Evolutionary conservation across 1,140 invertebrate species (phyloP), one percentile per base, ranked within the genome.

Genomic region (Achroia grisella): DNA sequence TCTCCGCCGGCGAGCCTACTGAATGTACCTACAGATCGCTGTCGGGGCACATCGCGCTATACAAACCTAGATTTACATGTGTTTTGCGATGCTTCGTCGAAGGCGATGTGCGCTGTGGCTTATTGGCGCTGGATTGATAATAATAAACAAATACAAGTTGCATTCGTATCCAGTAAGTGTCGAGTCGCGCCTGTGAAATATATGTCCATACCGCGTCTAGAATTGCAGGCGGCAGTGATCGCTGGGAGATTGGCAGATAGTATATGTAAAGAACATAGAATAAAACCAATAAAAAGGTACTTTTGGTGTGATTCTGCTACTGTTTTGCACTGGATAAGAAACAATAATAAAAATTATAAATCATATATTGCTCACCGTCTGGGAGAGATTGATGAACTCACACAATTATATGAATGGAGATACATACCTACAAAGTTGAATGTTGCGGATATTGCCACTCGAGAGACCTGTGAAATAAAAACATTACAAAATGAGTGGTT

Each of bases 261-360:
- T 4, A 46, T 60, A 1, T 9, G 1, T 4, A 40, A 44, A 6
- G 52, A 49, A 23, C 56, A 60, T 41, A 31, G 17, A 14, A 1
- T 53, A 8, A 35, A 4, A 13, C 10, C 35, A 8, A 10, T 6
- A 11, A 10, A 31, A 10, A 33, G 51, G 12, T 31, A 28, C 36
- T 56, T 64, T 44, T 71, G 67, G 71, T 60, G 57, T 32, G 62
- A 73, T 27, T 69, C 62, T 1, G 54, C 43, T 14, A 71, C 56
- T 1, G 66, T 72, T n/a, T 34, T 73, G 8, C 42, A 47, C 8
- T 76, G 68, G 71, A 56, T 79, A 8, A 31, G 46, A 2, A 48
- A 53, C 2, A 61, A 72, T n/a, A 56, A 61, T 9, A 46, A 54
- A 6, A 47, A 11, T 1, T 68, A 59, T 15, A 56, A 70, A 31